Conservation (phyloP, 2,797 vertebrate genomes). For the Cygnus olor region DNA sequence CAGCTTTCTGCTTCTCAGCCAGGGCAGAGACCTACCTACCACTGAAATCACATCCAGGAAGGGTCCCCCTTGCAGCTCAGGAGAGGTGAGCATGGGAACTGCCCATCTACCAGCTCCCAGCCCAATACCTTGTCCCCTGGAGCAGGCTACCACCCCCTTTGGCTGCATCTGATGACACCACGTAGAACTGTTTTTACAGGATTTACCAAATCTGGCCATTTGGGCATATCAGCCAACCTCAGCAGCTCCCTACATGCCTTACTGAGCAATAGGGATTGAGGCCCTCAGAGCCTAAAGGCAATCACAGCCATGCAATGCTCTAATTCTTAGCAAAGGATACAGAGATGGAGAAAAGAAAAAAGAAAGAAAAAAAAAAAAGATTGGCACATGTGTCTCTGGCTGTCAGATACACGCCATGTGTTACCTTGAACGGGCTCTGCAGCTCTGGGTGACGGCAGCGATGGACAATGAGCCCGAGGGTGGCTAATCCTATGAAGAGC, state of each 20-base stretch:
- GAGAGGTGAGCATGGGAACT: fast-evolving
- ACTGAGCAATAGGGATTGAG: background rate
- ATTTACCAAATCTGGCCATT: background rate
- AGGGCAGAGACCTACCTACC: background rate
- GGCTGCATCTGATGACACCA: background rate
- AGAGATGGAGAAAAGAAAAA: background rate
- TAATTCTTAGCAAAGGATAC: background rate
- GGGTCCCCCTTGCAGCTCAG: background rate
- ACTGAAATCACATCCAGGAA: background rate
- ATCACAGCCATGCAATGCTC: background rate
- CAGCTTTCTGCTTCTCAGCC: background rate
- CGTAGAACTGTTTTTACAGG: background rate
- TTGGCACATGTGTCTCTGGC: background rate
- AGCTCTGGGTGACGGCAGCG: slow-evolving; percentile 67
- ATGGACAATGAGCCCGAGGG: slow-evolving; percentile 75
- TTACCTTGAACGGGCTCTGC: slow-evolving; percentile 75
- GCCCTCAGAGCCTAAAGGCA: background rate
- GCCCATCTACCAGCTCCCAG: background rate
- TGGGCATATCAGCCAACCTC: background rate
- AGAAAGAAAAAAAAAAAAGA: background rate
- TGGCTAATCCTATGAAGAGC: slow-evolving; percentile 80
- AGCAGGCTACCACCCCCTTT: background rate
- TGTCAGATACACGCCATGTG: fast-evolving
- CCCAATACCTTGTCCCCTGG: background rate
- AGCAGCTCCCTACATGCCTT: background rate